Base-by-base conservation (phyloP, 2,888 invertebrate genomes). In the Pantelozetes paolii region DNA sequence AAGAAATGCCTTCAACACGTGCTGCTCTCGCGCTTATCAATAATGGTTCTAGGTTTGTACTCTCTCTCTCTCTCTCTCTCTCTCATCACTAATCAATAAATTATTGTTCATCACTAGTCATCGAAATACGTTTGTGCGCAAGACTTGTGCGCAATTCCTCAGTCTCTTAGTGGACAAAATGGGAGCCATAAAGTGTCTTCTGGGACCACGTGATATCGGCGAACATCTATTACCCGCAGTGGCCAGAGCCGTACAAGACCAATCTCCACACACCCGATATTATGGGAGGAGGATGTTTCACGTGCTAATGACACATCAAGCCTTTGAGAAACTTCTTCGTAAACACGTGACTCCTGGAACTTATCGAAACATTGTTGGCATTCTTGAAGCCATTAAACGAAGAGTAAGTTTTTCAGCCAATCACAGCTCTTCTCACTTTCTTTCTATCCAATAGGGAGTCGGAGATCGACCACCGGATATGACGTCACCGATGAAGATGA, bases 101-200 rank as follows among this genome's bases (percentile, higher is more conserved):
- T 45, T 9, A 45, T 45, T 69, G 6, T 26, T 57, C 20, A 67
- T 62, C 67, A 71, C 67, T 78, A 85, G 84, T 64, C 95, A 97
- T 82, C 91, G 92, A 78, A 95, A 94, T 81, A 89, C 91, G 0
- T 86, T 91, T 6, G 94, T 97, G 5, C 87, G 95, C 36, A 90
- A 92, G 64, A 88, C 92, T 9, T 88, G 93, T 0, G 90, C 92
- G 0, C 88, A 89, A 80, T 86, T 94, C 72, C 82, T 96, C 72
- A 86, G 88, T 62, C 85, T 87, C 71, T 84, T 92, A 36, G 89
- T 90, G 64, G 88, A 88, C 79, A 87, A 88, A 75, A 84, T 90
- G 78, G 92, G 94, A 6, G 86, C 89, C 0, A 88, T 89, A 28
- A 87, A 88, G 76, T 85, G 89, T 40, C 88, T 92, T 79, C 86